phyloP scores from a whole-genome alignment of 2,113 vertebrate species.

The Elaphurus davidianus region DNA sequence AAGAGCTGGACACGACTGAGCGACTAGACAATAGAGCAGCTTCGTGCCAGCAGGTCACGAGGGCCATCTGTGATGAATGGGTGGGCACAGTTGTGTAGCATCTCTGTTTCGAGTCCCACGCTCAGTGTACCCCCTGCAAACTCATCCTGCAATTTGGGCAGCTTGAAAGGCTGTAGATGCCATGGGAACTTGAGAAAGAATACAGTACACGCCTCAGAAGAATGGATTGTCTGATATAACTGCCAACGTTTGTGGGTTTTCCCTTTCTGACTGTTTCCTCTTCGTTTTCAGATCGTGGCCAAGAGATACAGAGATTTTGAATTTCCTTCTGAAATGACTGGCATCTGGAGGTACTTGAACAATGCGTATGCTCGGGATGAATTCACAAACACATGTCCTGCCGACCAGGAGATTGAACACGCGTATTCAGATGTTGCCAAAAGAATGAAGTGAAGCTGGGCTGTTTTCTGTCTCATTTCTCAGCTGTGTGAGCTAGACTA shows the following conservation, averaged over 20 bases:
- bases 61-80: fast-evolving
- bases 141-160: no score
- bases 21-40: not conserved
- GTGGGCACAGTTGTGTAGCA: not conserved
- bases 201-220: fast-evolving
- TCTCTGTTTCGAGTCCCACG: not conserved
- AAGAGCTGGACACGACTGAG: not conserved
- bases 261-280: slow-evolving; percentile 32
- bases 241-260: not conserved
- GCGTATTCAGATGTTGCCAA: slow-evolving; percentile 93
- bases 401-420: slow-evolving; percentile 91
- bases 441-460: slow-evolving; percentile 85
- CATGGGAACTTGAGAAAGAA: not conserved
- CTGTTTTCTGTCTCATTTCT: not conserved
- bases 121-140: not conserved
- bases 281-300: slow-evolving; percentile 88
- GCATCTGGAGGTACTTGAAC: slow-evolving; percentile 92
- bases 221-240: not conserved
- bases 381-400: slow-evolving; percentile 95
- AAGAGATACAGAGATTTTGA: slow-evolving; percentile 95
- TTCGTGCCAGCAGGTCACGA: fast-evolving
- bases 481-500: not conserved
- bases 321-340: slow-evolving; percentile 92
- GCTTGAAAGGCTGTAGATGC: not conserved
- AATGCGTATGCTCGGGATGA: slow-evolving; percentile 92